Evolutionary conservation across 2,113 vertebrate genomes (phyloP).

Genomic region (Xenus cinereus): DNA sequence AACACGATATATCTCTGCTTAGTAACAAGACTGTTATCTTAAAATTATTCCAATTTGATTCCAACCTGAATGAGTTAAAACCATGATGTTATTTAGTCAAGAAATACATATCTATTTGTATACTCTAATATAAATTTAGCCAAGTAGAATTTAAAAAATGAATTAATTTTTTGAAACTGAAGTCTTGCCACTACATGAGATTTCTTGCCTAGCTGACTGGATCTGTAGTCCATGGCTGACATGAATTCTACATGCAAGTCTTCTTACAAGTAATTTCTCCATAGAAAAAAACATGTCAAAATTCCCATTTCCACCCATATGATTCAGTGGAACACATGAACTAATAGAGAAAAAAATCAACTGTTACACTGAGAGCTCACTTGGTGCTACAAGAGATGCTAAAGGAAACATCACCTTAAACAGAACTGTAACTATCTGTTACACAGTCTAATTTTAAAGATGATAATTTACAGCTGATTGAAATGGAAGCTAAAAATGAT

Average conservation of each 20-base stretch:
- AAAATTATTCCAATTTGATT: not conserved
- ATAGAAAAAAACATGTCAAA: not conserved
- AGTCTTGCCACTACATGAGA: not conserved
- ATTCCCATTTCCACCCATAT: not conserved
- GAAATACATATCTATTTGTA: not conserved
- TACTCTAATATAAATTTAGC: not conserved
- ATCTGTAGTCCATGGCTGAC: not conserved
- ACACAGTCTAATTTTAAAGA: constrained; percentile 3
- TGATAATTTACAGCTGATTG: constrained; percentile 1
- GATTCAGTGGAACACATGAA: constrained; percentile 6
- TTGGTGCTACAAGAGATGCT: not conserved
- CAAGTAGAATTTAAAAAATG: not conserved
- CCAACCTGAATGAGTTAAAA: not conserved
- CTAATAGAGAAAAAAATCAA: not conserved
- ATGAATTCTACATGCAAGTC: not conserved
- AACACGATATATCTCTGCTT: not conserved
- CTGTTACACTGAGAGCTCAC: not conserved
- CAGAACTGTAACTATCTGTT: constrained; percentile 7
- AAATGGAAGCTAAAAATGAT: constrained; percentile 14
- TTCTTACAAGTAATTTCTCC: not conserved
- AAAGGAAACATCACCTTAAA: constrained; percentile 33
- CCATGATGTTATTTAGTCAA: not conserved
- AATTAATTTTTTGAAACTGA: not conserved
- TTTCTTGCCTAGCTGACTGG: not conserved
- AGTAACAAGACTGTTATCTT: not conserved